Evolutionary conservation across 2,113 vertebrate species (phyloP).

Genomic region (Artemisiospiza belli): DNA sequence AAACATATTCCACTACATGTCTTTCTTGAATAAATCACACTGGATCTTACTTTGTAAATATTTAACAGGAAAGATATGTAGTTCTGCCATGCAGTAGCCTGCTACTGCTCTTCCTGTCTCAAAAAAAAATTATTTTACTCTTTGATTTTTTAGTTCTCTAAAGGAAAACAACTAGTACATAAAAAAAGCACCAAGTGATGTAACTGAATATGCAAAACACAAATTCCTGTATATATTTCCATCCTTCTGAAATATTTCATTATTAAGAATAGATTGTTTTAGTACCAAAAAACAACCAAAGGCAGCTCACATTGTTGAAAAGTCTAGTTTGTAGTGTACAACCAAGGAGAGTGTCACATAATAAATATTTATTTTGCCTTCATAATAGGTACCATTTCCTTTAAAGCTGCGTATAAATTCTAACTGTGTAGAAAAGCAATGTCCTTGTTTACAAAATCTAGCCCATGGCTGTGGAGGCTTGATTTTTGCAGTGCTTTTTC

Average conservation of each 20-base stretch:
- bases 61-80: background rate
- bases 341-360: background rate
- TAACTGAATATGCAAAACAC: background rate
- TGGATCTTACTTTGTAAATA: conserved; percentile 34
- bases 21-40: background rate
- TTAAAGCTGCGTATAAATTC: background rate
- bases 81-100: background rate
- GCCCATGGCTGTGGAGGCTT: background rate
- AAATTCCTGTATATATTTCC: background rate
- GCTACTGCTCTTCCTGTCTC: background rate
- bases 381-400: background rate
- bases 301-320: background rate
- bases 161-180: background rate
- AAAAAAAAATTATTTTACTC: background rate
- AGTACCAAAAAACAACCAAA: background rate
- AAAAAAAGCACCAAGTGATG: background rate
- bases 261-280: background rate
- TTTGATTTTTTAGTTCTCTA: background rate
- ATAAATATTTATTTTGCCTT: background rate
- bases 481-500: background rate
- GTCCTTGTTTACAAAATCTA: background rate
- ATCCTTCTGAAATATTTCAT: background rate
- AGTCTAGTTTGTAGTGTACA: accelerated
- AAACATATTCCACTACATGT: background rate
- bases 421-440: background rate